Conservation (phyloP, 2,888 invertebrate genomes). For the Noctua comes region DNA sequence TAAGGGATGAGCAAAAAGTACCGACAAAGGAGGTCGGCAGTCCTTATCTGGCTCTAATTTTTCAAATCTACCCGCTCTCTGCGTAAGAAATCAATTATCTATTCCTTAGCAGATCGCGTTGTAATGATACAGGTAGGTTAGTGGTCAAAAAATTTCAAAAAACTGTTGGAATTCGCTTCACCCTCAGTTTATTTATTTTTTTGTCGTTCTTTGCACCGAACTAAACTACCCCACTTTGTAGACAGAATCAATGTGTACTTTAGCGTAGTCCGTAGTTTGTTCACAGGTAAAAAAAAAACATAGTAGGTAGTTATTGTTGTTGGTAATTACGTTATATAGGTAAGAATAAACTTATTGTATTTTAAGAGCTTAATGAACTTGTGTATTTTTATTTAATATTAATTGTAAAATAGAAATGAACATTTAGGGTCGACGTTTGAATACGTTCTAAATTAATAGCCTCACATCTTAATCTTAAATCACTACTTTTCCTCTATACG, state of each 20-base stretch:
- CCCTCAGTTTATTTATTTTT: constrained; percentile 26
- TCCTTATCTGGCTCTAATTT: constrained; percentile 81
- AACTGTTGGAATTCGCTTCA: constrained; percentile 39
- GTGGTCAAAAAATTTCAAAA: constrained; percentile 29
- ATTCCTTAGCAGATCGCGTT: constrained; percentile 60
- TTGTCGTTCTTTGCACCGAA: background rate
- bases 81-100: constrained; percentile 79
- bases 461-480: background rate
- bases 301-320: constrained; percentile 15
- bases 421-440: background rate
- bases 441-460: background rate
- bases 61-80: constrained; percentile 77
- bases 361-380: constrained; percentile 5
- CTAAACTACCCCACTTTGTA: constrained; percentile 14
- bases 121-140: constrained; percentile 61
- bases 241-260: constrained; percentile 35
- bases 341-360: constrained; percentile 19
- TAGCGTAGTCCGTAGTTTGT: constrained; percentile 28
- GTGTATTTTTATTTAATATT: constrained; percentile 2
- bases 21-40: constrained; percentile 84
- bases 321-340: constrained; percentile 5
- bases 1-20: constrained; percentile 80
- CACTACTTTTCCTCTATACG: constrained; percentile 8
- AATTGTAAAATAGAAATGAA: background rate
- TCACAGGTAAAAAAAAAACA: constrained; percentile 14